phyloP scores from a whole-genome alignment of 2,113 vertebrate genomes.

The Pyxicephalus adspersus region DNA sequence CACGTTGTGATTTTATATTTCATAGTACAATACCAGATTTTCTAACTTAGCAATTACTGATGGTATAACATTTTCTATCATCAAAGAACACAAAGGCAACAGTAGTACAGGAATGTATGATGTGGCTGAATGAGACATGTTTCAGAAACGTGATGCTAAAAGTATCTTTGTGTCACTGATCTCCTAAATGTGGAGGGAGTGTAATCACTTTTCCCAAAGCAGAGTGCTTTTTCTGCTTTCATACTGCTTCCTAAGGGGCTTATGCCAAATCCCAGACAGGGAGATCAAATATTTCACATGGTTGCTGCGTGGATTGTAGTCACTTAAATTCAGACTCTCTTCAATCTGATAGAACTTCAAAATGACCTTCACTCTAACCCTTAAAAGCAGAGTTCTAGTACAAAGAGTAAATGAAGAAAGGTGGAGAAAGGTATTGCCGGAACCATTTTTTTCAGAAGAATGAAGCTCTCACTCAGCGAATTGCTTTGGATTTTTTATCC shows the following conservation, averaged over 20 bases:
- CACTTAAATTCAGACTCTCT: neutral
- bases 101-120: neutral
- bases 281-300: slow-evolving; percentile 21
- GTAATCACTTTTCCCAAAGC: slow-evolving; percentile 35
- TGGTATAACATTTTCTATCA: neutral
- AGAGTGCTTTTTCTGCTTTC: slow-evolving; percentile 28
- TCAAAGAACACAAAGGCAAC: neutral
- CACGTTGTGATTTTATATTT: too few relatives aligned
- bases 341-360: neutral
- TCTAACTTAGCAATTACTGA: neutral
- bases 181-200: slow-evolving; percentile 4
- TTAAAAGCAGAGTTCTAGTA: too few relatives aligned
- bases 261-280: slow-evolving; percentile 35
- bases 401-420: too few relatives aligned
- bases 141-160: slow-evolving; percentile 20
- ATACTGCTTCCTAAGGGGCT: slow-evolving; percentile 30
- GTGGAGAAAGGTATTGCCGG: too few relatives aligned
- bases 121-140: neutral
- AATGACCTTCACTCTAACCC: neutral
- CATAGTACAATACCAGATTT: too few relatives aligned
- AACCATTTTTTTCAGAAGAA: too few relatives aligned
- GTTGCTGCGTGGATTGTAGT: slow-evolving; percentile 6
- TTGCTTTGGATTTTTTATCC: too few relatives aligned
- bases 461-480: too few relatives aligned
- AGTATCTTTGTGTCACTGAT: slow-evolving; percentile 30